These are phyloP conservation scores for Phalloptychus januarius DNA, from an alignment of 2,797 vertebrate genomes.

Conservation along the genomic window DNA sequence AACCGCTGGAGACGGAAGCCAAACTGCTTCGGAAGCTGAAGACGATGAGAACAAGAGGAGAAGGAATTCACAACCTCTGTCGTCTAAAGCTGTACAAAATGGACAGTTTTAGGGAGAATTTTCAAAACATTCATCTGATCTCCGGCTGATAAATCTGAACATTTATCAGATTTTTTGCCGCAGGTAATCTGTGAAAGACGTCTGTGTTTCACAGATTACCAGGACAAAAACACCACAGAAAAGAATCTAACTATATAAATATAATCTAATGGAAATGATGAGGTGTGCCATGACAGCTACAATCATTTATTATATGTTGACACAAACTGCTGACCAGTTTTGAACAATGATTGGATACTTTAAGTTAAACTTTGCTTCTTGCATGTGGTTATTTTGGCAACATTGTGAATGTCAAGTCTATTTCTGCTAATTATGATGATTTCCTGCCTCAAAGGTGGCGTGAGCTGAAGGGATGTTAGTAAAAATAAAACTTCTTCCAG, in stretches of 20 bases:
- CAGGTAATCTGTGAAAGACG: too few species aligned
- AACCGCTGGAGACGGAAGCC: slow-evolving; percentile 9
- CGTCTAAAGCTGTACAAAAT: neutral
- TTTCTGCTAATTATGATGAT: neutral
- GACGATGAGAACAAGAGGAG: neutral
- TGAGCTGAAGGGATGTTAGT: neutral
- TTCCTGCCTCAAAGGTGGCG: neutral
- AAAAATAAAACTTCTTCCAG: neutral
- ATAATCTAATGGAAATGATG: neutral
- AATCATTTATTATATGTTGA: neutral
- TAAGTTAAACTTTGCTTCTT: neutral
- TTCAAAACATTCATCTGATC: neutral
- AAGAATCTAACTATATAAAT: neutral
- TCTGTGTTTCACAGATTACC: too few species aligned
- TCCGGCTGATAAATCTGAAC: too few species aligned
- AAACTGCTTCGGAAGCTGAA: neutral
- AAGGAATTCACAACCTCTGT: neutral
- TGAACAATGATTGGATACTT: neutral
- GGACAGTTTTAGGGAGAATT: neutral
- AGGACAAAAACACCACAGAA: neutral
- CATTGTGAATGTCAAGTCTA: neutral
- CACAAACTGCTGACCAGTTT: neutral
- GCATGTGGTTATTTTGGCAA: neutral
- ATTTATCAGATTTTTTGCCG: too few species aligned
- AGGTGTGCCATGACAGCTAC: neutral